These are phyloP conservation scores for Cyanoderma ruficeps DNA, from an alignment of 2,113 vertebrate genomes.

Conservation along the genomic window DNA sequence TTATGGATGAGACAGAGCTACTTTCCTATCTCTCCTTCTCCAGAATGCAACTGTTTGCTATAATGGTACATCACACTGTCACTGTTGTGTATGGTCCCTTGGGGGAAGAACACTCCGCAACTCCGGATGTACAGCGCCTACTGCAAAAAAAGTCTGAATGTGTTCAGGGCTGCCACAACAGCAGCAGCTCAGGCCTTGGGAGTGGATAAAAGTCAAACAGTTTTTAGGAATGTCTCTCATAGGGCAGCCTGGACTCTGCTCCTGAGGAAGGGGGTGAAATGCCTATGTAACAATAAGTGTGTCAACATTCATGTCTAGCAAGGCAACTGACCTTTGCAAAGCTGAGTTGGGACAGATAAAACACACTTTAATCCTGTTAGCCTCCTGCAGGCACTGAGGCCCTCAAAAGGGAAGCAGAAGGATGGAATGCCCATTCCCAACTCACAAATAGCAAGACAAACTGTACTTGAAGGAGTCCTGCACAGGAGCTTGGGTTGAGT, in stretches of 20 bases:
- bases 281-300: not conserved
- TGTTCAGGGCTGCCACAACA: not conserved
- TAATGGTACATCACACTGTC: not conserved
- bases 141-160: not conserved
- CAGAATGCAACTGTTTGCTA: not conserved
- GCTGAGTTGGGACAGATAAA: conserved; percentile 13
- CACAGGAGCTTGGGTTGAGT: not conserved
- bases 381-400: not conserved
- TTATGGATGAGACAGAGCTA: not conserved
- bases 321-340: conserved; percentile 2
- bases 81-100: not conserved
- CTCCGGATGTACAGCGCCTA: not conserved
- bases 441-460: not conserved
- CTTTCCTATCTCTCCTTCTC: not conserved
- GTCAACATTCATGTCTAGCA: conserved; percentile 5
- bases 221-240: not conserved
- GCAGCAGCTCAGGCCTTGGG: not conserved
- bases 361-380: not conserved
- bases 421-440: not conserved
- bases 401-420: not conserved
- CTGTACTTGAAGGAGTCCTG: not conserved
- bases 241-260: conserved; percentile 26
- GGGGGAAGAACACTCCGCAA: not conserved
- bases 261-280: not conserved
- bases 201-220: not conserved